Evolutionary conservation across 2,888 invertebrate genomes (phyloP).

Genomic region (Metalampra italica): DNA sequence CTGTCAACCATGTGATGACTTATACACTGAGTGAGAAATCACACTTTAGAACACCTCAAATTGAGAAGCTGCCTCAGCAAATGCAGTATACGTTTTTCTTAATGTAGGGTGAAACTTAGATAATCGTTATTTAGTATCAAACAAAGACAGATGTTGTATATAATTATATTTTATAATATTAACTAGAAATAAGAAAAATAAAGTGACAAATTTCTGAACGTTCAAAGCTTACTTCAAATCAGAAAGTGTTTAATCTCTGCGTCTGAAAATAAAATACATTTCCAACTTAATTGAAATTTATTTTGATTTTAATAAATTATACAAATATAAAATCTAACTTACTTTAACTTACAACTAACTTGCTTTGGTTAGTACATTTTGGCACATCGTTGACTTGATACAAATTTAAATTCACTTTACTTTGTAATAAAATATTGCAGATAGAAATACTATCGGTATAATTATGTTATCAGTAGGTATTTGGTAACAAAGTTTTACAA

Average conservation of each 20-base stretch:
- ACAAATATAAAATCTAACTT: slow-evolving; percentile 24
- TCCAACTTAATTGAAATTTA: slow-evolving; percentile 11
- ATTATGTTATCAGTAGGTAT: neutral
- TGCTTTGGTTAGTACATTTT: slow-evolving; percentile 18
- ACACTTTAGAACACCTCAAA: slow-evolving; percentile 57
- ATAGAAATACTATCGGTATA: neutral
- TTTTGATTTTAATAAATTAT: slow-evolving; percentile 47
- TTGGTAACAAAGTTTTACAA: slow-evolving; percentile 3
- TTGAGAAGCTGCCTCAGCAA: slow-evolving; percentile 60
- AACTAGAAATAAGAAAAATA: too few species aligned
- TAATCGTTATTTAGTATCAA: neutral
- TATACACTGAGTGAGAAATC: slow-evolving; percentile 64
- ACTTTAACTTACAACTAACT: slow-evolving; percentile 6
- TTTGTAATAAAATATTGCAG: neutral
- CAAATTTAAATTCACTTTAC: neutral
- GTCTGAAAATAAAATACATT: neutral
- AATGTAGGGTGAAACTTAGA: slow-evolving; percentile 37
- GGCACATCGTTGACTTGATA: too few species aligned
- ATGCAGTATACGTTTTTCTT: slow-evolving; percentile 64
- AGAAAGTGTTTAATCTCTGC: too few species aligned
- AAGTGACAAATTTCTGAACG: too few species aligned
- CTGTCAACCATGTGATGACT: slow-evolving; percentile 64
- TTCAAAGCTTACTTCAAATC: too few species aligned
- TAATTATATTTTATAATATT: too few species aligned
- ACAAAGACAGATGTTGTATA: too few species aligned